Percentiles rank a stretch among this genome's conserved stretches.
Conservation (phyloP, 2,113 vertebrate species). For the Nematolebias whitei region DNA sequence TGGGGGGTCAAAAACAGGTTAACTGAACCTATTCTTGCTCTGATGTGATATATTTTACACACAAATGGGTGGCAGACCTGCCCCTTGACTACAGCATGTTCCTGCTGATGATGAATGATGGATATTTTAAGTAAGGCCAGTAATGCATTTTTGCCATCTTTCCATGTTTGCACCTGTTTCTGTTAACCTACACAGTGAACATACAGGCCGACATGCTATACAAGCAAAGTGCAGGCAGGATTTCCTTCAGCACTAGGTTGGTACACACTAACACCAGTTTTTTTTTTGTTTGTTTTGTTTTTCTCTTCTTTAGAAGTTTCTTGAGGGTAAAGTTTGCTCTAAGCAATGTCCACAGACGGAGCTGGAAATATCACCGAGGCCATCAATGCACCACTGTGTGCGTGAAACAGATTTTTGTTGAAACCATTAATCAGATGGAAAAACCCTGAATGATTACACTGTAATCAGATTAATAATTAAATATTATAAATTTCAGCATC, state of each 20-base stretch:
- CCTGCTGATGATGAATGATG: too few species aligned
- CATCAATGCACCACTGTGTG: not conserved
- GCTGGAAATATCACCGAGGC: not conserved
- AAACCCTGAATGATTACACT: too few species aligned
- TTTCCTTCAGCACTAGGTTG: not conserved
- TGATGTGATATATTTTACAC: conserved; percentile 29
- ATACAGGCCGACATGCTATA: not conserved
- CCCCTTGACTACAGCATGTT: conserved; percentile 15
- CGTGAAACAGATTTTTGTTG: conserved; percentile 2
- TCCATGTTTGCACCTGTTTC: conserved; percentile 34
- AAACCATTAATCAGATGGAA: conserved; percentile 20
- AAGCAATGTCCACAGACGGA: not conserved
- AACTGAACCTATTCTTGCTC: conserved; percentile 22
- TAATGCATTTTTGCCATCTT: conserved; percentile 39
- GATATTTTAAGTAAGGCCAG: conserved; percentile 39
- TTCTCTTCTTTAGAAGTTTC: not conserved
- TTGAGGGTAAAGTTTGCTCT: conserved; percentile 22
- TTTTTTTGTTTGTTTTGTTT: not conserved
- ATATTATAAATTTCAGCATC: conserved; percentile 21
- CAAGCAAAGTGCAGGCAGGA: conserved; percentile 5
- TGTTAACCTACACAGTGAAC: conserved; percentile 14
- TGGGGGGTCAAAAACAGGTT: conserved; percentile 23
- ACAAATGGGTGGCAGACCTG: conserved; percentile 12
- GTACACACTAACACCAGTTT: conserved; percentile 1
- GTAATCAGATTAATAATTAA: conserved; percentile 8